These are phyloP conservation scores for Daubentonia madagascariensis DNA, from an alignment of 2,113 vertebrate genomes.

Conservation along the genomic window DNA sequence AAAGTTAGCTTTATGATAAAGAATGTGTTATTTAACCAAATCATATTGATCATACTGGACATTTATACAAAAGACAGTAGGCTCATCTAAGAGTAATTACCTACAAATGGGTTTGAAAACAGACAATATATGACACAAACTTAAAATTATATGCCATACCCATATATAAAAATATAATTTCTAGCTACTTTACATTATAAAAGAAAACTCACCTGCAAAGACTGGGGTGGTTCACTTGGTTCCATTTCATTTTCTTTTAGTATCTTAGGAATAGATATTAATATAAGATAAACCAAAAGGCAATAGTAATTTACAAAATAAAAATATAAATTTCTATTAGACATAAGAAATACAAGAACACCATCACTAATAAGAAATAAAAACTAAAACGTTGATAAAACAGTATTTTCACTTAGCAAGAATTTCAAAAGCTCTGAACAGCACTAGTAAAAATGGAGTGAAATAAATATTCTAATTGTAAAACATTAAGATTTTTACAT, in stretches of 20 bases:
- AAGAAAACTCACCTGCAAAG: constrained; percentile 21
- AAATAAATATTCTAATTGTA: constrained; percentile 8
- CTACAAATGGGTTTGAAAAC: not conserved
- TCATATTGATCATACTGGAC: not conserved
- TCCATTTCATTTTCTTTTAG: constrained; percentile 22
- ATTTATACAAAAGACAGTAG: not conserved
- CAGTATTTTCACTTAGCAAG: not conserved
- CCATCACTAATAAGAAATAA: not conserved
- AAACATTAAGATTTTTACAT: not conserved
- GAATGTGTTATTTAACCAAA: constrained; percentile 1
- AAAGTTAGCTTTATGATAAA: not conserved
- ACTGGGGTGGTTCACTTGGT: not conserved
- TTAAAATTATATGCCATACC: not conserved
- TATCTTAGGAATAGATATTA: not conserved
- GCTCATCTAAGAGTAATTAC: not conserved
- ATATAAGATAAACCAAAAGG: not conserved
- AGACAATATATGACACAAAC: not conserved
- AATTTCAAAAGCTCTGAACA: not conserved
- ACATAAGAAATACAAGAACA: not conserved
- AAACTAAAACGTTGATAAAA: not conserved
- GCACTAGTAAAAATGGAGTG: not conserved
- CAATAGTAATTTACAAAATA: not conserved
- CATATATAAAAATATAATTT: not conserved
- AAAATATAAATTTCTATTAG: not conserved
- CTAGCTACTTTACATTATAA: not conserved